phyloP scores from a whole-genome alignment of 37 sponge, comb jelly and placozoan genomes.

The Diacarnus erythraeanus region DNA sequence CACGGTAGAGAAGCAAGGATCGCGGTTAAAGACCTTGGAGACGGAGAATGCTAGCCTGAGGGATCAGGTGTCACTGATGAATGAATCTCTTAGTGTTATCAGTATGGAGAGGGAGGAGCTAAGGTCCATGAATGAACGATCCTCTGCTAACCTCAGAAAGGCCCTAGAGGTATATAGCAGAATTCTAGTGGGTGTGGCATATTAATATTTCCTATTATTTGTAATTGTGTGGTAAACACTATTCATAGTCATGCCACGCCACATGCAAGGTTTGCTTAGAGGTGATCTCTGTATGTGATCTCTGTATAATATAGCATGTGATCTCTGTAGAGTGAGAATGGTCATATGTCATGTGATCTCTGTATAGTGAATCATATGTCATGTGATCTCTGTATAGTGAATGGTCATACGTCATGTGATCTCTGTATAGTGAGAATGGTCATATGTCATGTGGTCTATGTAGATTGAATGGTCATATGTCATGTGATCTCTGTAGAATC shows the following conservation, averaged over 20 bases:
- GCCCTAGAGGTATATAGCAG: conserved; percentile 50
- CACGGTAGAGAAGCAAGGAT: conserved; percentile 42
- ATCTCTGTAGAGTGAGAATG: too few species aligned
- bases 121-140: conserved; percentile 27
- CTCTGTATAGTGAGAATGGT: too few species aligned
- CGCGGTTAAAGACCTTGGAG: not conserved
- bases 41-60: conserved; percentile 14
- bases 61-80: conserved; percentile 31
- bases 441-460: not conserved
- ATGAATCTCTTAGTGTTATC: conserved; percentile 26
- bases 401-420: too few species aligned
- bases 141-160: conserved; percentile 41
- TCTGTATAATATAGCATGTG: too few species aligned
- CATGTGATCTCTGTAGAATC: conserved; percentile 16
- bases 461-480: not conserved
- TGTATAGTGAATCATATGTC: too few species aligned
- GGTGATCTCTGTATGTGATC: too few species aligned
- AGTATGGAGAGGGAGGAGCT: conserved; percentile 57
- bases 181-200: not conserved
- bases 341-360: too few species aligned
- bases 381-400: too few species aligned
- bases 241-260: too few species aligned
- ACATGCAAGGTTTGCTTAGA: too few species aligned
- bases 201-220: too few species aligned
- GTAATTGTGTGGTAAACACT: too few species aligned